phyloP scores from a whole-genome alignment of 2,888 invertebrate species.

The Beris chalybata region DNA sequence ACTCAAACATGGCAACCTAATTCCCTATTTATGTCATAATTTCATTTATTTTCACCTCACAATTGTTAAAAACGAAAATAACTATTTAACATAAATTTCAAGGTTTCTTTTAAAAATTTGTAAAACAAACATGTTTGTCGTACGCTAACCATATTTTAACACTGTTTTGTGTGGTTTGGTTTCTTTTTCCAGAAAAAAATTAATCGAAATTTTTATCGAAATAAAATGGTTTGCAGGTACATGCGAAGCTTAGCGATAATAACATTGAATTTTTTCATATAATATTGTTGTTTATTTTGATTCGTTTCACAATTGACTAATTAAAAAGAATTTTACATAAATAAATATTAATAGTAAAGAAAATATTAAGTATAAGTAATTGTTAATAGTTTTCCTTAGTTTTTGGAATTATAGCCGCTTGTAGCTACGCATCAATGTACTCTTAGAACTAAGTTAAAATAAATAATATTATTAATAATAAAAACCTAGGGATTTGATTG shows the following conservation, averaged over 20 bases:
- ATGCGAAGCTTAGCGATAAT: conserved; percentile 33
- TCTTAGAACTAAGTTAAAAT: conserved; percentile 5
- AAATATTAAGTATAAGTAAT: neutral
- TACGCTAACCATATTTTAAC: too few relatives aligned
- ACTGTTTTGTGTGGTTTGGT: too few relatives aligned
- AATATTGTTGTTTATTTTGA: neutral
- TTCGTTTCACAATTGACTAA: conserved; percentile 5
- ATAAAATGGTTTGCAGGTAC: conserved; percentile 31
- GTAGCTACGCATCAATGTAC: conserved; percentile 3
- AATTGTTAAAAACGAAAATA: neutral
- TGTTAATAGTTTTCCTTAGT: neutral
- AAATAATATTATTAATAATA: neutral
- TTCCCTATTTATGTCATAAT: too few relatives aligned
- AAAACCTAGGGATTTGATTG: conserved; percentile 1
- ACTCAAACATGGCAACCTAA: too few relatives aligned
- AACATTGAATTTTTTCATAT: conserved; percentile 16
- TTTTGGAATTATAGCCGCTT: conserved; percentile 30
- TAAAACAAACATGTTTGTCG: too few relatives aligned
- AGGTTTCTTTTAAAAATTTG: neutral
- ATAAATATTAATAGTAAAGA: neutral
- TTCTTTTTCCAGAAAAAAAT: too few relatives aligned
- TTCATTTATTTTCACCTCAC: too few relatives aligned
- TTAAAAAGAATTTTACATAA: conserved; percentile 2
- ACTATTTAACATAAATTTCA: neutral
- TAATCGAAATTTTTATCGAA: neutral